phyloP scores from a whole-genome alignment of 2,888 invertebrate species.

The Amorpha juglandis region DNA sequence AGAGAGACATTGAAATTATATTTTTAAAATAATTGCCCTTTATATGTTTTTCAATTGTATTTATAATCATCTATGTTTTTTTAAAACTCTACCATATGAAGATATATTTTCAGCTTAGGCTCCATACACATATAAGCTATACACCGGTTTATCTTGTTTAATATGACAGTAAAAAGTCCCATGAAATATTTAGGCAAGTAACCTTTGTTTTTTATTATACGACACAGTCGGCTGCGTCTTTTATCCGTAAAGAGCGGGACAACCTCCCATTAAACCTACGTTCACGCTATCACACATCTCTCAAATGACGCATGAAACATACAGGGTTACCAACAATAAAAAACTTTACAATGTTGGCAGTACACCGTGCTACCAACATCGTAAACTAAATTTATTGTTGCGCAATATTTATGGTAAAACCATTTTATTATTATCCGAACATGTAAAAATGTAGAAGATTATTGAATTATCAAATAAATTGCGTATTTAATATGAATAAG shows the following conservation, averaged over 20 bases:
- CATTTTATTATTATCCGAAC: neutral
- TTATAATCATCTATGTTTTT: neutral
- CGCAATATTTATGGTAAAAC: neutral
- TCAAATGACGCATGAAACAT: conserved; percentile 21
- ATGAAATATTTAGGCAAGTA: conserved; percentile 8
- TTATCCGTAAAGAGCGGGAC: neutral
- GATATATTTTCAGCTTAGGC: neutral
- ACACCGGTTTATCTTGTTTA: neutral
- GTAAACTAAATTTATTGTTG: conserved; percentile 5
- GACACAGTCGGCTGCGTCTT: conserved; percentile 7
- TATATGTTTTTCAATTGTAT: neutral
- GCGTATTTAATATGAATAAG: neutral
- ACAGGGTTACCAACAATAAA: conserved; percentile 36
- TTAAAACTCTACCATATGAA: too few species aligned
- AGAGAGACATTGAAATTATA: too few species aligned
- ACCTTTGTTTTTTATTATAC: conserved; percentile 12
- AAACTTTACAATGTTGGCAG: conserved; percentile 31
- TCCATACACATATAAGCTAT: neutral
- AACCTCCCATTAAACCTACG: neutral
- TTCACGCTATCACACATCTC: conserved; percentile 15
- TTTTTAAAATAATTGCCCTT: neutral
- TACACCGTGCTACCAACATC: conserved; percentile 2
- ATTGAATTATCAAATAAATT: neutral
- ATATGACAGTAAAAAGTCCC: conserved; percentile 4
- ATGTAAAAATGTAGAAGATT: neutral